Percentiles rank a stretch among this genome's conserved stretches.
Evolutionary conservation across 2,113 vertebrate genomes (phyloP).

Genomic region (Phalacrocorax pelagicus): DNA sequence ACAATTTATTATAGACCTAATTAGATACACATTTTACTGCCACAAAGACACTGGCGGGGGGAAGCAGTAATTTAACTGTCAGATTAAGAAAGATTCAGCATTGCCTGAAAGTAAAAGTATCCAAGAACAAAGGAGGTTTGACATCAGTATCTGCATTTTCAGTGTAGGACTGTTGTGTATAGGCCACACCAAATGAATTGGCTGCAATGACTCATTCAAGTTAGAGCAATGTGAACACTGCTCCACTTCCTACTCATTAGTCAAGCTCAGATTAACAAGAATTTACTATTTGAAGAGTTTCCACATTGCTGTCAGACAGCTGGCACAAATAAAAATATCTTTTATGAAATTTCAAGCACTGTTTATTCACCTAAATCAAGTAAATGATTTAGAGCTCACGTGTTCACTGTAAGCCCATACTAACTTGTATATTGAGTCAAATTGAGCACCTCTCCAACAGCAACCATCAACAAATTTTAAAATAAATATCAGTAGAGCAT

Average conservation of each 20-base stretch:
- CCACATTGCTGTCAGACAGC: slow-evolving; percentile 3
- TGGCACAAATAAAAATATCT: slow-evolving; percentile 1
- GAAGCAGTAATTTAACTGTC: background rate
- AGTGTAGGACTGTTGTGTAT: background rate
- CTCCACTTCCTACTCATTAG: slow-evolving; percentile 33
- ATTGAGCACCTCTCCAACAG: background rate
- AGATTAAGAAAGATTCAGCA: background rate
- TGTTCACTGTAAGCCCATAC: background rate
- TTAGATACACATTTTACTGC: background rate
- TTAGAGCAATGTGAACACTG: slow-evolving; percentile 1
- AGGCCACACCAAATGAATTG: background rate
- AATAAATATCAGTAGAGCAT: background rate
- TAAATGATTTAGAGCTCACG: background rate
- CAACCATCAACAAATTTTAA: background rate
- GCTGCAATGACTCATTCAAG: background rate
- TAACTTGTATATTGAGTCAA: background rate
- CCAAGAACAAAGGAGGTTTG: background rate
- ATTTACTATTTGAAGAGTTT: slow-evolving; percentile 41
- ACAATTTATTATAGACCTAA: background rate
- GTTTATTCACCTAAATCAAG: slow-evolving; percentile 48
- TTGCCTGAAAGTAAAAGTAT: background rate
- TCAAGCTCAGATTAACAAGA: background rate
- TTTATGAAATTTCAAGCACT: slow-evolving; percentile 7
- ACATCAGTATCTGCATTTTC: background rate
- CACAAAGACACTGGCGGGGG: fast-evolving